These are phyloP conservation scores for Glandiceps talaboti DNA, from an alignment of 53 echinoderm and acorn worm species.

Conservation along the genomic window DNA sequence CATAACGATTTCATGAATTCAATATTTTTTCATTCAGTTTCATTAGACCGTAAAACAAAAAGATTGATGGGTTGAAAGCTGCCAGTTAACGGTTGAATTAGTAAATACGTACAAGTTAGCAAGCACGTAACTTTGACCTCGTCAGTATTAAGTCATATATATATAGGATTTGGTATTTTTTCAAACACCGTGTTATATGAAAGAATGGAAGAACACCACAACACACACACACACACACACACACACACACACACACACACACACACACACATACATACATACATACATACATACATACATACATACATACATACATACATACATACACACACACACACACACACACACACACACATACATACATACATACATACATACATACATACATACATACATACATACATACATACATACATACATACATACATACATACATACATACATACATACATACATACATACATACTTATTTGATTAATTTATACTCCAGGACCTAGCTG, in stretches of 20 bases:
- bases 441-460: neutral
- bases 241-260: neutral
- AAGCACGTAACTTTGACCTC: no score
- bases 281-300: neutral
- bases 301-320: neutral
- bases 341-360: neutral
- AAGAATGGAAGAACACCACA: no score
- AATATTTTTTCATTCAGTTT: no score
- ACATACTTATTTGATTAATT: neutral
- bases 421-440: neutral
- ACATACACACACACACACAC: neutral
- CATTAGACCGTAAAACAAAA: no score
- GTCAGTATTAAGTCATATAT: no score
- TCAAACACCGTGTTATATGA: no score
- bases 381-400: neutral
- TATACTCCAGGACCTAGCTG: neutral
- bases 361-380: neutral
- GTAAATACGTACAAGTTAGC: no score
- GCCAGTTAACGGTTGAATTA: no score
- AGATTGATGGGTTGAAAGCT: no score
- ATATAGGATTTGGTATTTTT: no score
- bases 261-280: neutral
- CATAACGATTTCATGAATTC: no score
- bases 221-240: no score
- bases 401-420: neutral